A percentile compares a stretch with the other conserved stretches of the same genome.
These are phyloP conservation scores for Lepilemur septentrionalis DNA, from an alignment of 2,797 vertebrate genomes.

Conservation along the genomic window DNA sequence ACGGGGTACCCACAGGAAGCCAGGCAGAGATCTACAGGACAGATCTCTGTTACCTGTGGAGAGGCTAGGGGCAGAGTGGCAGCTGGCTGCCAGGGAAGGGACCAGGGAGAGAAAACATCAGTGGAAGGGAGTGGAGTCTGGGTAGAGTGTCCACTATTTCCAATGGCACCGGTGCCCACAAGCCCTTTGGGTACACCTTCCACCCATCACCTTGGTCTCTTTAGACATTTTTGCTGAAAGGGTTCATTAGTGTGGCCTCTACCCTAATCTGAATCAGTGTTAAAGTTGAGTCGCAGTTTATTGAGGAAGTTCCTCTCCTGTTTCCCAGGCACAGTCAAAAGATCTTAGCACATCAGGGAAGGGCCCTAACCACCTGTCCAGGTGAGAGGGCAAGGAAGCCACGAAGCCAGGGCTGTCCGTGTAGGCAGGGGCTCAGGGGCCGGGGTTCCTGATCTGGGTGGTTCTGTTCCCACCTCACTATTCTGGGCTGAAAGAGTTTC, in stretches of 20 bases:
- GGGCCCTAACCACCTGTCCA: background rate
- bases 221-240: background rate
- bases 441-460: background rate
- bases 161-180: background rate
- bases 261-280: background rate
- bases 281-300: background rate
- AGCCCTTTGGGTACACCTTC: background rate
- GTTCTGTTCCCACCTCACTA: background rate
- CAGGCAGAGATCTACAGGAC: background rate
- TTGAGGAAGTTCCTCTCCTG: background rate
- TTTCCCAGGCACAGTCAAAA: background rate
- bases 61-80: background rate
- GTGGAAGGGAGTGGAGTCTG: conserved; percentile 1
- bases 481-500: background rate
- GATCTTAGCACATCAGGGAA: accelerated
- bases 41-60: background rate
- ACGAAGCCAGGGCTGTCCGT: background rate
- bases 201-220: background rate
- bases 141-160: conserved; percentile 31
- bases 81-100: conserved; percentile 33
- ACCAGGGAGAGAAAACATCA: conserved; percentile 47
- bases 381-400: background rate
- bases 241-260: background rate
- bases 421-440: background rate
- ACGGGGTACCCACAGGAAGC: background rate